Evolutionary conservation across 2,888 invertebrate genomes (phyloP).

Genomic region (Drosophila conformis): DNA sequence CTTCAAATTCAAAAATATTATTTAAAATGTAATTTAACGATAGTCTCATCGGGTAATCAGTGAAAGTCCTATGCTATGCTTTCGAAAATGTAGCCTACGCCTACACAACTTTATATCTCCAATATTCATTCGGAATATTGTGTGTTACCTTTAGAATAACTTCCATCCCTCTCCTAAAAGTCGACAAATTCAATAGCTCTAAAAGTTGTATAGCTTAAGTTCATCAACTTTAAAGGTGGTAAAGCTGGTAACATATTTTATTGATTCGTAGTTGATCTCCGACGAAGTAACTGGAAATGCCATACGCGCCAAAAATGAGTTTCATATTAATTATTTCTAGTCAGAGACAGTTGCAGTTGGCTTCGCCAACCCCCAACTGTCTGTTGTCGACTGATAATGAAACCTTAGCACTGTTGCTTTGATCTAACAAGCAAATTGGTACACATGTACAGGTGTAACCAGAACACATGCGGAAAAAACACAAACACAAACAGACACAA

Average conservation of each 20-base stretch:
- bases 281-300: background rate
- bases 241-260: background rate
- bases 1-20: background rate
- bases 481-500: constrained; percentile 18
- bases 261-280: background rate
- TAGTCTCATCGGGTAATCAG: background rate
- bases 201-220: background rate
- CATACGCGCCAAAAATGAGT: background rate
- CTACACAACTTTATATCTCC: background rate
- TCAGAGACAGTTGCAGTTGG: constrained; percentile 25
- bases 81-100: background rate
- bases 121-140: background rate
- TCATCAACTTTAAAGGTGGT: background rate
- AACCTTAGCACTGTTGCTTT: constrained; percentile 69
- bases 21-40: background rate
- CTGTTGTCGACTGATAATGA: constrained; percentile 55
- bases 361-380: background rate
- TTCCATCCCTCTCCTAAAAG: background rate
- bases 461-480: constrained; percentile 8
- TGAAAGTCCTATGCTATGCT: background rate
- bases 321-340: constrained; percentile 46
- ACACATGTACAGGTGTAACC: constrained; percentile 22
- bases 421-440: constrained; percentile 63
- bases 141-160: too few relatives aligned
- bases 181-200: background rate